A percentile compares a stretch with the other conserved stretches of the same genome.
Conservation (phyloP, 2,797 vertebrate genomes). For the Cuculus canorus region DNA sequence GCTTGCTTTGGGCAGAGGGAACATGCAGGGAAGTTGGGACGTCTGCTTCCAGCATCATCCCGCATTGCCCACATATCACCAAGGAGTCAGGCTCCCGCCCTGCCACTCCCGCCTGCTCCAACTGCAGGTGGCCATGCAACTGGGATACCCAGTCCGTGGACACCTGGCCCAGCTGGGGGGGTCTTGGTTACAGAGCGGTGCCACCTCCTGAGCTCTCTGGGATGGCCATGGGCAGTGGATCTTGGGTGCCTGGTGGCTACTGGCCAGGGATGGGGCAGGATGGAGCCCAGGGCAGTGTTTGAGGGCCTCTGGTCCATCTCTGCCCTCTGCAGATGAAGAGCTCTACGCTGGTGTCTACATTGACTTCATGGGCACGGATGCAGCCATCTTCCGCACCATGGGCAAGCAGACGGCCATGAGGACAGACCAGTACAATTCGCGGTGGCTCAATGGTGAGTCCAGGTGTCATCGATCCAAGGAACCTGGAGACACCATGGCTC, state of each 20-base stretch:
- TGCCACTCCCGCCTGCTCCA: background rate
- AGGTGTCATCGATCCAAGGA: background rate
- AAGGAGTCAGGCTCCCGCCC: background rate
- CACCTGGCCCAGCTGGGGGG: background rate
- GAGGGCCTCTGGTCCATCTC: background rate
- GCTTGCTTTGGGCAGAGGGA: background rate
- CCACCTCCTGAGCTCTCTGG: background rate
- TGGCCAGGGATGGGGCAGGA: rapidly evolving
- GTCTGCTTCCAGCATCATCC: background rate
- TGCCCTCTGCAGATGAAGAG: slow-evolving; percentile 87
- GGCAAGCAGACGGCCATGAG: slow-evolving; percentile 98
- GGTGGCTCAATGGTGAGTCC: slow-evolving; percentile 94
- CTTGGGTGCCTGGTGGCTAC: background rate
- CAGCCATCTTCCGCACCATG: slow-evolving; percentile 97
- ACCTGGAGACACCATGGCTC: background rate
- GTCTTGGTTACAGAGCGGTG: background rate
- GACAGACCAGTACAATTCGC: slow-evolving; percentile 99
- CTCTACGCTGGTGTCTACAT: slow-evolving; percentile 98
- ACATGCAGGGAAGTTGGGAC: background rate
- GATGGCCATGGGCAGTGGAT: background rate
- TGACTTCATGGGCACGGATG: slow-evolving; percentile 99
- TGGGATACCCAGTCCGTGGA: background rate
- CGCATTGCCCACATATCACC: background rate
- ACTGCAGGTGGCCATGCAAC: rapidly evolving
- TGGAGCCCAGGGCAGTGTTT: background rate